Evolutionary conservation across 2,797 vertebrate species (phyloP), one percentile per base, ranked within the genome.

Genomic region (Myripristis jacobus): DNA sequence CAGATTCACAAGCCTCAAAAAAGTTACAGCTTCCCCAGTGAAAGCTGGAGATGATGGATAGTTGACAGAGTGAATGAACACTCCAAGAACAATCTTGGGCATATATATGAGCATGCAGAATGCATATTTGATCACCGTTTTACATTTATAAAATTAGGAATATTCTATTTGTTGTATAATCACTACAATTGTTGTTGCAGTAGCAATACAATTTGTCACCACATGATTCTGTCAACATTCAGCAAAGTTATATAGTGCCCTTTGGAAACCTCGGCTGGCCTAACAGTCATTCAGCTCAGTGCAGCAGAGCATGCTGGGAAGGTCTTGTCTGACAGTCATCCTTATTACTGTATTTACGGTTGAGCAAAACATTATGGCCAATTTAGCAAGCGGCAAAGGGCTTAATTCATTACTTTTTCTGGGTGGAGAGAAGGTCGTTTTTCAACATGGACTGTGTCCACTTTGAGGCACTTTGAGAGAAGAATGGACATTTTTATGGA

Each of bases 401-500:
- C 53, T 70, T 78, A 66, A 77, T 62, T 29, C 25, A 82, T 77
- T 73, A 51, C 63, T 80, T 52, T 48, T n/a, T 25, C 52, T 67
- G 55, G 77, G 22, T 74, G 64, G 84, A 41, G 66, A 67, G 12
- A 79, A 68, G n/a, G 59, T 47, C n/a, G 22, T 50, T 76, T 79
- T 77, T 77, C 48, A 46, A 31, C 44, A 44, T 56, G 19, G 44
- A 29, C 43, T 64, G 31, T 62, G 55, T 75, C 27, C 36, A 31
- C 27, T 66, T 29, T 34, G 59, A 21, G 21, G 29, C 18, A 25
- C 16, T 5, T 18, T 43, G 27, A 31, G 36, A 50, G 15, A 22
- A 70, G 53, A 64, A 55, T 48, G 31, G 27, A 65, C 55, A 46
- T 41, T 12, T 2, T 10, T 10, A 10, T 8, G 9, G 34, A 9